Conservation (phyloP, 1,140 invertebrate species). For the Pantala flavescens region DNA sequence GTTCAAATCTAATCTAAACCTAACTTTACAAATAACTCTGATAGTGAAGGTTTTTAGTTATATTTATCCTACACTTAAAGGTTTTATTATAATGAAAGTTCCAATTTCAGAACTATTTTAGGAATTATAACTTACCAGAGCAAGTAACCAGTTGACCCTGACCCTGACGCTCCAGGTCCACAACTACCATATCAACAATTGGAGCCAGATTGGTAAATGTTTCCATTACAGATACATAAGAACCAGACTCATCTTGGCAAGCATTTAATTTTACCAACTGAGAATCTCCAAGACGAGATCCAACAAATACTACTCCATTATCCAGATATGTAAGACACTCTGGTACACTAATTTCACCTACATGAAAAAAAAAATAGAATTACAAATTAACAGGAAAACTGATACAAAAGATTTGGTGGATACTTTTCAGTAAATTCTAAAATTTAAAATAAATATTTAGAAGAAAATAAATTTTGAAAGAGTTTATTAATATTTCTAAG, state of each 20-base stretch:
- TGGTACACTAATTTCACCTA: constrained; percentile 86
- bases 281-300: constrained; percentile 91
- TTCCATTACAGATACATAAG: constrained; percentile 91
- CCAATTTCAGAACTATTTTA: no score
- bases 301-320: constrained; percentile 96
- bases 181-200: constrained; percentile 95
- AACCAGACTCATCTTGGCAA: constrained; percentile 70
- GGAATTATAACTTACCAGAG: constrained; percentile 50
- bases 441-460: no score
- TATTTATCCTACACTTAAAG: no score
- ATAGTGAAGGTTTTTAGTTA: no score
- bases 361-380: constrained; percentile 11
- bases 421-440: neutral
- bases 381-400: constrained; percentile 20
- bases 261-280: constrained; percentile 87
- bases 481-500: no score
- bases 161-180: constrained; percentile 91
- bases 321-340: constrained; percentile 98
- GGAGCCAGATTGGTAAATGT: constrained; percentile 94
- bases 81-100: no score
- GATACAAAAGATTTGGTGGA: neutral
- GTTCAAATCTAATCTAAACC: no score
- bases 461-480: no score
- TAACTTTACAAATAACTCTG: no score
- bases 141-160: constrained; percentile 97